Base-by-base conservation (phyloP, 2,888 invertebrate species). In the Euplexia lucipara region DNA sequence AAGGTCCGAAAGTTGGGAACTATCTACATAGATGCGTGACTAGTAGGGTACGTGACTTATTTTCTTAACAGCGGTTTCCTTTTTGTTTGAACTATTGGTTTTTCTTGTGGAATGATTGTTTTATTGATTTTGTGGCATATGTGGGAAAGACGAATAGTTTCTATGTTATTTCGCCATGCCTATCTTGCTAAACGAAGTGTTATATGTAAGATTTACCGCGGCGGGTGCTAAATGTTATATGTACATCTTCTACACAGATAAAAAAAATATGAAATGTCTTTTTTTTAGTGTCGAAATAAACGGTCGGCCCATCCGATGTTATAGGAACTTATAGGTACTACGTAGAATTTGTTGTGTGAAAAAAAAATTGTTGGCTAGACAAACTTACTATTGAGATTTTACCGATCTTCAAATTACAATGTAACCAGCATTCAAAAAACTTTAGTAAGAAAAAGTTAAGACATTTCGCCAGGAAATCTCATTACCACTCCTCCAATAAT, bases 1-100 rank as follows among this genome's bases (percentile, higher is more conserved):
- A 89, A 88, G 88, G 84, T 83, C 80, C 75, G 77, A 79, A 69
- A 81, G 74, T 68, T 78, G 54, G 52, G 37, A 56, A 83, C 83
- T 83, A 84, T 83, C 78, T 77, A 78, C 75, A 71, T 80, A 82
- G 74, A 78, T 70, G 63, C 71, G 82, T 83, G 83, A 82, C 82
- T 85, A 82, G 79, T 62, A 64, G 56, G 56, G 69, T 74, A 84
- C 88, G 85, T 86, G 86, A 83, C 85, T 84, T 73, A 72, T 71
- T 76, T 79, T 58, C 80, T 73, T 75, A 64, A 68, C 61, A 45
- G 56, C 30, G 64, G 63, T 54, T 70, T 66, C 57, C 45, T 42
- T 62, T 64, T 67, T 75, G 58, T 74, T 68, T 59, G 47, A 52
- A 59, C 34, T 63, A 52, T 64, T 52, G 34, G 45, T 60, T 52